Base-by-base conservation (phyloP, 2,113 vertebrate genomes). In the Peromyscus californicus region DNA sequence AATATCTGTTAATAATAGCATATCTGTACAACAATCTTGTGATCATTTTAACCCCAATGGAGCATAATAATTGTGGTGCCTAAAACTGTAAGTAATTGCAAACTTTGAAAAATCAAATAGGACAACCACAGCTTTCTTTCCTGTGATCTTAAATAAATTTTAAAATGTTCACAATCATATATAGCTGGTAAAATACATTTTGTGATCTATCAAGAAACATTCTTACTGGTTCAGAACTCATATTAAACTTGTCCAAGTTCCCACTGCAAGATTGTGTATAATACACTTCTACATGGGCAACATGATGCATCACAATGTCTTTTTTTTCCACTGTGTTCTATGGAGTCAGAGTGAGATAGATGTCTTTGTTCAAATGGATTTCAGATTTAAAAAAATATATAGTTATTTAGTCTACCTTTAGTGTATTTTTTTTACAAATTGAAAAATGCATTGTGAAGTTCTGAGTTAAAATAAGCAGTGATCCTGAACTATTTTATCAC, bases 161-260 rank as follows among this genome's bases (percentile, higher is more conserved):
- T 90, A 90, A 78, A 76, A 72, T 65, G n/a, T 63, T 24, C 92
- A 1, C 1, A 57, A 92, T 3, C 57, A 72, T 10, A 54, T n/a
- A 12, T 69, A n/a, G 57, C 74, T 65, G 39, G 17, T 72, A 85
- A 94, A 90, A 67, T 93, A n/a, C 10, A 92, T 63, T 65, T 90
- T 94, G 57, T 72, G 42, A 12, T 33, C 21, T 61, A 57, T 24
- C 21, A 82, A 45, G 86, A 39, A 72, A 57, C 67, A 63, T 16
- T 57, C 54, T 36, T 67, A 69, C 65, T 33, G 13, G 67, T 87
- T 89, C 72, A 92, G 61, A 91, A 89, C 80, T 8, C 33, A 48
- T 78, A 12, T 42, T 16, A 65, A 39, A 88, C 5, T 26, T 59
- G 11, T 39, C n/a, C 61, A 45, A 78, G 59, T 88, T n/a, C 48